Conservation (phyloP, 2,797 vertebrate genomes). For the Paedocypris micromegethes region DNA sequence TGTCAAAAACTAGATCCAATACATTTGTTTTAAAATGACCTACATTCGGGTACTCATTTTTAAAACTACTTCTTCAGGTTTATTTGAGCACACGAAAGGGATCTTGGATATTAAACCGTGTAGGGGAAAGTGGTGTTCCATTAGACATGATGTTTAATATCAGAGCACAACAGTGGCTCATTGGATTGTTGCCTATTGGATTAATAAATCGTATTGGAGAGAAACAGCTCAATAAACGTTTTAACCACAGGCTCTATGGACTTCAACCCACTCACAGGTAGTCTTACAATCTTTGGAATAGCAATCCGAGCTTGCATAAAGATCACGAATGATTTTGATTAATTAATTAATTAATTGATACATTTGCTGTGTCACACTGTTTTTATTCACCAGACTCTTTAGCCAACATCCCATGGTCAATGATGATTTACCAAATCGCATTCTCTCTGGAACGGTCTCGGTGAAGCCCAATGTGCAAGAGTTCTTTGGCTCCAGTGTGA, state of each 20-base stretch:
- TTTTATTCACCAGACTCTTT: conserved; percentile 56
- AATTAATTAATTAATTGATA: background rate
- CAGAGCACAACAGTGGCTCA: rapidly evolving
- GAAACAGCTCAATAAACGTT: conserved; percentile 56
- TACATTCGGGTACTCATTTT: background rate
- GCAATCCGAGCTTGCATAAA: background rate
- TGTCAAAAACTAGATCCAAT: no score
- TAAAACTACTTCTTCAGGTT: conserved; percentile 53
- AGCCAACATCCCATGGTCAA: conserved; percentile 71
- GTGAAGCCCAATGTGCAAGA: conserved; percentile 69
- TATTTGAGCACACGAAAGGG: conserved; percentile 76
- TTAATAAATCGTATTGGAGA: conserved; percentile 51
- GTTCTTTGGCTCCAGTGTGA: conserved; percentile 65
- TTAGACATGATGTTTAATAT: conserved; percentile 54
- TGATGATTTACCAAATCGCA: conserved; percentile 74
- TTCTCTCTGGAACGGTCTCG: conserved; percentile 69
- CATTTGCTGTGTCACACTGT: no score
- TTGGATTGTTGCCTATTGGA: conserved; percentile 46
- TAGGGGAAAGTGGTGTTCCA: conserved; percentile 62
- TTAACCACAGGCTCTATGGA: conserved; percentile 68
- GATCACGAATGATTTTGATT: background rate
- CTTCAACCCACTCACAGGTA: conserved; percentile 88
- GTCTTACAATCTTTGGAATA: background rate
- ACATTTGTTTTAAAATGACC: no score
- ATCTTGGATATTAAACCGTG: conserved; percentile 70